phyloP scores from a whole-genome alignment of 2,797 vertebrate species.

The Potorous gilbertii region DNA sequence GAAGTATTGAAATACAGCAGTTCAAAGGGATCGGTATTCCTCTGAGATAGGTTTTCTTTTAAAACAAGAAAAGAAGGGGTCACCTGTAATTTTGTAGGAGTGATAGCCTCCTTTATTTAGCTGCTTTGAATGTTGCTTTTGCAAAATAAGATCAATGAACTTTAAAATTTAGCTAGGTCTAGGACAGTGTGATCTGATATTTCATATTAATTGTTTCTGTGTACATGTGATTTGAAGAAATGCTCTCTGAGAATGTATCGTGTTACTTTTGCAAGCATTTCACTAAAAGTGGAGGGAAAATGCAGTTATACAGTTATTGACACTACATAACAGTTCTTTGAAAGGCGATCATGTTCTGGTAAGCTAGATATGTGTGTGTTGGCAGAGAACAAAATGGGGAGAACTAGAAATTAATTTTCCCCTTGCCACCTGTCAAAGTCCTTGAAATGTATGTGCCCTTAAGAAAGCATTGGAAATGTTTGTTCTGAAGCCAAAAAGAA shows the following conservation, averaged over 20 bases:
- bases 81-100: neutral
- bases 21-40: conserved; percentile 1
- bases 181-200: neutral
- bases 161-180: neutral
- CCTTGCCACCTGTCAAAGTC: conserved; percentile 48
- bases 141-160: conserved; percentile 8
- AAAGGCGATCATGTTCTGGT: neutral
- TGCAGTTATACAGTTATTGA: conserved; percentile 6
- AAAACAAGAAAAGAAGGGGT: neutral
- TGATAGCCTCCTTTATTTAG: neutral
- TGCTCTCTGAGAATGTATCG: neutral
- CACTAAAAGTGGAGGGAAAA: conserved; percentile 17
- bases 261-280: conserved; percentile 1
- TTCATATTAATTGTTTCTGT: conserved; percentile 10
- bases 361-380: conserved; percentile 25
- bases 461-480: conserved; percentile 62
- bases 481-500: conserved; percentile 65
- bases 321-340: neutral
- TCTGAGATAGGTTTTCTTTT: neutral
- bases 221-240: conserved; percentile 53
- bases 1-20: neutral
- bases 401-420: conserved; percentile 55
- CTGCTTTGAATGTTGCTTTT: conserved; percentile 55
- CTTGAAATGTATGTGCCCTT: conserved; percentile 62
- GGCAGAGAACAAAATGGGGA: conserved; percentile 43